phyloP scores from a whole-genome alignment of 2,888 invertebrate genomes.

The Pasiphila rectangulata region DNA sequence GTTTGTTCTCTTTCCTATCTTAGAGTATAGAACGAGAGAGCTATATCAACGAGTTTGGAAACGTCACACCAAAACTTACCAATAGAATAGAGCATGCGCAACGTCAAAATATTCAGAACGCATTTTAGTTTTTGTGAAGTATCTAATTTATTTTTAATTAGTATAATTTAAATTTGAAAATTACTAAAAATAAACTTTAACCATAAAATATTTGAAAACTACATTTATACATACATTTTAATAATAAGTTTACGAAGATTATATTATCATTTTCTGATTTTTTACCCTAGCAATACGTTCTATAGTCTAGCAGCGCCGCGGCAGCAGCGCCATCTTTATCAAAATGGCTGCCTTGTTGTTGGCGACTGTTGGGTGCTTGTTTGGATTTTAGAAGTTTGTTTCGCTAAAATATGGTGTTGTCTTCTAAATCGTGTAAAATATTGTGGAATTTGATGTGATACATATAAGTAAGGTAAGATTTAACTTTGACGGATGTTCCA shows the following conservation, averaged over 20 bases:
- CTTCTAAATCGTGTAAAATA: constrained; percentile 46
- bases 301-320: constrained; percentile 11
- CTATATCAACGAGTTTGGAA: constrained; percentile 62
- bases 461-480: constrained; percentile 58
- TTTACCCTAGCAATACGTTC: constrained; percentile 36
- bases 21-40: constrained; percentile 63
- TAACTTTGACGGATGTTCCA: constrained; percentile 10
- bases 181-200: constrained; percentile 20
- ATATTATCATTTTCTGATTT: constrained; percentile 18
- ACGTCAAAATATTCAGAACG: constrained; percentile 58
- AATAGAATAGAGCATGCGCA: constrained; percentile 73
- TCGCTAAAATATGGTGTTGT: constrained; percentile 61
- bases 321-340: constrained; percentile 57
- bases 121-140: too few relatives aligned
- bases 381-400: constrained; percentile 70
- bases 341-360: constrained; percentile 80
- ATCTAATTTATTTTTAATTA: too few relatives aligned
- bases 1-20: constrained; percentile 70
- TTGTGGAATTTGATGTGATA: constrained; percentile 43
- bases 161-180: too few relatives aligned
- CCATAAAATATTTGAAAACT: too few relatives aligned
- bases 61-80: constrained; percentile 68
- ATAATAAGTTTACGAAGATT: too few relatives aligned
- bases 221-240: too few relatives aligned
- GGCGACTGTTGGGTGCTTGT: constrained; percentile 76